phyloP scores from a whole-genome alignment of 2,888 invertebrate species.

The Monopis laevigella region DNA sequence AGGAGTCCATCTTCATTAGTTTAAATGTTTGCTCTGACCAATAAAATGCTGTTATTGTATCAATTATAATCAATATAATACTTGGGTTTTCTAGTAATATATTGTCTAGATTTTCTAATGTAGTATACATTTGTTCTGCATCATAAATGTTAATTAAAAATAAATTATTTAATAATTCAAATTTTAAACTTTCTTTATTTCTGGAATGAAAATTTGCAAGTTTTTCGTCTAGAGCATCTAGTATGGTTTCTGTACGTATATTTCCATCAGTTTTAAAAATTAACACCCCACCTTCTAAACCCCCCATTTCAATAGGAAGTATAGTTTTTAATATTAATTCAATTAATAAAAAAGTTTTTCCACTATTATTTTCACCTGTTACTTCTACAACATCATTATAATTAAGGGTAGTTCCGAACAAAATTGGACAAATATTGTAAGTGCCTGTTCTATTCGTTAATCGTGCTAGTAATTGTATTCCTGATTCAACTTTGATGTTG shows the following conservation, averaged over 20 bases:
- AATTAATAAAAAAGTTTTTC: slow-evolving; percentile 28
- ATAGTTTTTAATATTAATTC: slow-evolving; percentile 45
- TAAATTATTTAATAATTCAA: slow-evolving; percentile 31
- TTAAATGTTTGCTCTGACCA: slow-evolving; percentile 59
- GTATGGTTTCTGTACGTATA: slow-evolving; percentile 31
- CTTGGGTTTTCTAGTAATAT: slow-evolving; percentile 38
- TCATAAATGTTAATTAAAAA: slow-evolving; percentile 45
- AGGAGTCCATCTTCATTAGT: slow-evolving; percentile 57
- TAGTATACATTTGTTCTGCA: slow-evolving; percentile 43
- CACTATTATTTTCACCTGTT: slow-evolving; percentile 28
- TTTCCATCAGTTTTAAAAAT: slow-evolving; percentile 52
- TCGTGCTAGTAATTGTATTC: slow-evolving; percentile 65
- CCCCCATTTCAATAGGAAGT: slow-evolving; percentile 29
- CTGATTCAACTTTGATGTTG: slow-evolving; percentile 61
- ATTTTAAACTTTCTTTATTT: too few relatives aligned
- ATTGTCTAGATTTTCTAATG: slow-evolving; percentile 49
- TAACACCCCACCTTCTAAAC: slow-evolving; percentile 36
- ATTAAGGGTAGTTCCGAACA: slow-evolving; percentile 48
- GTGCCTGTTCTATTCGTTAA: slow-evolving; percentile 47
- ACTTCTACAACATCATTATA: slow-evolving; percentile 45
- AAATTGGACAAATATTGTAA: slow-evolving; percentile 44
- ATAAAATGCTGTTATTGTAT: slow-evolving; percentile 58
- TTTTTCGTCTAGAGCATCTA: slow-evolving; percentile 27
- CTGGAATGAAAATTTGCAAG: background rate
- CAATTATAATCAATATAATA: slow-evolving; percentile 46